These are phyloP conservation scores for Anaspis maculata DNA, from an alignment of 2,888 invertebrate genomes.

Conservation along the genomic window DNA sequence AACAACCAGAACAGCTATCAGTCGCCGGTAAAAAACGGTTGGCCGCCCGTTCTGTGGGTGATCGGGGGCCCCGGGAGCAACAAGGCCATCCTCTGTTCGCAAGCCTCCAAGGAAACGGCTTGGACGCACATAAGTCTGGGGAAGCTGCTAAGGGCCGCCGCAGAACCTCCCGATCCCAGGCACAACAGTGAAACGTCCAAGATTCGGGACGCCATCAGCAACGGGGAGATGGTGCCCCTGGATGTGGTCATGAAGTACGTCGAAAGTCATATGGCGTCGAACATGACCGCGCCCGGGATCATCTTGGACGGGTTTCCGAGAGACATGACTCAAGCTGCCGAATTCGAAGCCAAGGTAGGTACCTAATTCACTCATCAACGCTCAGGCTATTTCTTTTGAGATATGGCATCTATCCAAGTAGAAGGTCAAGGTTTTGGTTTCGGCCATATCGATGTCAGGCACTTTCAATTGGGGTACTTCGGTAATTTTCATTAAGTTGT, in stretches of 20 bases:
- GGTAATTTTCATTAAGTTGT: too few relatives aligned
- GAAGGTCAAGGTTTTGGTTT: too few relatives aligned
- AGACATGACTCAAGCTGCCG: conserved; percentile 77
- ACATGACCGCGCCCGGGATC: conserved; percentile 63
- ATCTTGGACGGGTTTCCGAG: conserved; percentile 93
- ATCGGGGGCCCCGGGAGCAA: conserved; percentile 89
- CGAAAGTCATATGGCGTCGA: conserved; percentile 54
- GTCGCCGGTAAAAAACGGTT: conserved; percentile 35
- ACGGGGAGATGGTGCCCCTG: conserved; percentile 74
- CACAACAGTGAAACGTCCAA: conserved; percentile 32
- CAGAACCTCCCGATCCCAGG: conserved; percentile 42
- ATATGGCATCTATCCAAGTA: too few relatives aligned
- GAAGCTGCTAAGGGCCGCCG: conserved; percentile 66
- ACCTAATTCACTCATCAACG: background rate
- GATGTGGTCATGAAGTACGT: conserved; percentile 72
- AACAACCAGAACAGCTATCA: conserved; percentile 21
- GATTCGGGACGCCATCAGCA: conserved; percentile 61
- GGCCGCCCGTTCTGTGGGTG: conserved; percentile 43
- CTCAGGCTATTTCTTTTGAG: too few relatives aligned
- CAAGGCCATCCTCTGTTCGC: conserved; percentile 70
- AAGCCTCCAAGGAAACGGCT: conserved; percentile 59
- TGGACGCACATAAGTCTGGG: conserved; percentile 51
- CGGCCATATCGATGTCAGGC: too few relatives aligned
- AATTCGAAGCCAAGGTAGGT: conserved; percentile 80
- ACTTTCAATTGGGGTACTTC: too few relatives aligned